phyloP scores from a whole-genome alignment of 2,797 vertebrate genomes.

The Gallinago nigripennis region DNA sequence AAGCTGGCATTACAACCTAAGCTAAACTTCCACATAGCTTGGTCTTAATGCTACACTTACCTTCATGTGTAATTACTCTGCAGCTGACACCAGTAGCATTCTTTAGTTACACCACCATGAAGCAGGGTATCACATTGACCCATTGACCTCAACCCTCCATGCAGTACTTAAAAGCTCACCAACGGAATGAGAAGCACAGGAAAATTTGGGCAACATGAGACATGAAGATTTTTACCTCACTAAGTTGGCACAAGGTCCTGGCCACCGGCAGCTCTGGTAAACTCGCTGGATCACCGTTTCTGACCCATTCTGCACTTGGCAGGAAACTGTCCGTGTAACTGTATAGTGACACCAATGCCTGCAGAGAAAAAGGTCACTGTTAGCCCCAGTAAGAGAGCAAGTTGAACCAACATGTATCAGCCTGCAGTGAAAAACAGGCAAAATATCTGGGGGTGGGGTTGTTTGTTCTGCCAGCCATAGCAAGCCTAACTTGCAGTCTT shows the following conservation, averaged over 20 bases:
- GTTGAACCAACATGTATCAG: background rate
- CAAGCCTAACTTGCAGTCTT: background rate
- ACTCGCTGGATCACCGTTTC: constrained; percentile 92
- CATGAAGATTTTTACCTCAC: constrained; percentile 84
- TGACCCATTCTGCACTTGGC: constrained; percentile 94
- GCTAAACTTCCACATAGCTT: background rate
- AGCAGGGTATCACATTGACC: background rate
- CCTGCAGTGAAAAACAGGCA: background rate
- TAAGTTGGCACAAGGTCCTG: constrained; percentile 90
- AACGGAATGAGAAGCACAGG: background rate
- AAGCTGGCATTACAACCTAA: background rate
- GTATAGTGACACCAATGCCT: constrained; percentile 97
- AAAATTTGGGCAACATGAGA: background rate
- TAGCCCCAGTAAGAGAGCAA: background rate
- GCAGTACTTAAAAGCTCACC: background rate
- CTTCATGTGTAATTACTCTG: background rate
- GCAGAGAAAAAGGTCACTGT: constrained; percentile 36
- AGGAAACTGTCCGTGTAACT: constrained; percentile 89
- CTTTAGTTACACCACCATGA: no score
- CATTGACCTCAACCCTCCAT: background rate
- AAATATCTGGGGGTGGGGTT: background rate
- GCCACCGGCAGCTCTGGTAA: constrained; percentile 94
- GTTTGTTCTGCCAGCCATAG: background rate
- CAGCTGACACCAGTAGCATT: background rate
- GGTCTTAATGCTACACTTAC: background rate